Evolutionary conservation across 2,797 vertebrate species (phyloP).

Genomic region (Paratrypauchen microcephalus): DNA sequence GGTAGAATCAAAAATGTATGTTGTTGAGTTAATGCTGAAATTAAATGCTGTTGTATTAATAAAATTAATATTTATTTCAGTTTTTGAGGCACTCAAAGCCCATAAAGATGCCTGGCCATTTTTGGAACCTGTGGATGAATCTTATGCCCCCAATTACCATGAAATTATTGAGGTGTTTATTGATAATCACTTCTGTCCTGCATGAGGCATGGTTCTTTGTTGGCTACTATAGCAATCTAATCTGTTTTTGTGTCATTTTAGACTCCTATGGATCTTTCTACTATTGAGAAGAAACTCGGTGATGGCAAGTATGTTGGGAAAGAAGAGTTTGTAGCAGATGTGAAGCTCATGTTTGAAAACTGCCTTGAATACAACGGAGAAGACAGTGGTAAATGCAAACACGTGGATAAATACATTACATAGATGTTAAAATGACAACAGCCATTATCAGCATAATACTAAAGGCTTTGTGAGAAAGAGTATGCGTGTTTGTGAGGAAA

Average conservation of each 20-base stretch:
- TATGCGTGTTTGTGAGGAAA: conserved; percentile 17
- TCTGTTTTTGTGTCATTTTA: conserved; percentile 43
- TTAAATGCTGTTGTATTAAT: conserved; percentile 9
- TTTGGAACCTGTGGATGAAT: conserved; percentile 96
- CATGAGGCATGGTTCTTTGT: background rate
- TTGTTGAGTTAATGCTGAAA: conserved; percentile 1
- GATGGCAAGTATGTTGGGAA: conserved; percentile 91
- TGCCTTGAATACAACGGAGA: conserved; percentile 96
- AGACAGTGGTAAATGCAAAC: conserved; percentile 86
- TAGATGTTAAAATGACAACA: background rate
- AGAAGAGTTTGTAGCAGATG: conserved; percentile 92
- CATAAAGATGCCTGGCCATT: conserved; percentile 99
- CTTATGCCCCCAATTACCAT: conserved; percentile 95
- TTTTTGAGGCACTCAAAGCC: conserved; percentile 91
- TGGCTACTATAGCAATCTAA: background rate
- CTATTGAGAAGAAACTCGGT: conserved; percentile 93
- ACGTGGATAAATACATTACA: conserved; percentile 9
- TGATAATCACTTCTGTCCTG: background rate
- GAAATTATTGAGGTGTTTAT: conserved; percentile 91
- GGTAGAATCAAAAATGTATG: conserved; percentile 72
- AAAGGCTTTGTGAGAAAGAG: conserved; percentile 25
- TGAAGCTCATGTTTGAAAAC: conserved; percentile 98
- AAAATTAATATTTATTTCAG: conserved; percentile 60
- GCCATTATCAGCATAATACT: conserved; percentile 6
- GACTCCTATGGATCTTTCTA: conserved; percentile 98